Evolutionary conservation across 2,113 vertebrate species (phyloP).

Genomic region (Nothobranchius furzeri): DNA sequence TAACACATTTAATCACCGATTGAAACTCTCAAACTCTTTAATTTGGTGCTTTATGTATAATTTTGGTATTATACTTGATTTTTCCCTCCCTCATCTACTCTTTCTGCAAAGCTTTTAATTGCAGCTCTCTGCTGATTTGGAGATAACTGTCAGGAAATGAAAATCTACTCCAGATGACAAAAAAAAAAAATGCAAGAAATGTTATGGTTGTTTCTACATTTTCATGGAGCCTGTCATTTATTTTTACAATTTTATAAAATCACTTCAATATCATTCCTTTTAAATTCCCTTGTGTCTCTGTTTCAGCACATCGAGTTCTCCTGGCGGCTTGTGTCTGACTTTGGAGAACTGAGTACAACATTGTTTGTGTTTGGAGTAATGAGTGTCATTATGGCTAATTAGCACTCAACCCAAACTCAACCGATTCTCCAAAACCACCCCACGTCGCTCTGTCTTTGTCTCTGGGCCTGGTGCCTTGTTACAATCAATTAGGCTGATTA

Average conservation of each 20-base stretch:
- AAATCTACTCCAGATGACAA: constrained; percentile 93
- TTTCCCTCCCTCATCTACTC: neutral
- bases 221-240: constrained; percentile 6
- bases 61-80: neutral
- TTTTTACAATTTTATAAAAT: constrained; percentile 6
- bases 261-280: constrained; percentile 53
- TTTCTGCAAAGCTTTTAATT: constrained; percentile 84
- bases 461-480: constrained; percentile 70
- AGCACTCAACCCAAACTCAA: constrained; percentile 69
- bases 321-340: constrained; percentile 39
- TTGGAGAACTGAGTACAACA: constrained; percentile 63
- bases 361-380: constrained; percentile 75
- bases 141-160: constrained; percentile 91
- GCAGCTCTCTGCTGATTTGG: constrained; percentile 86
- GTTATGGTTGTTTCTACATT: neutral
- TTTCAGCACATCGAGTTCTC: constrained; percentile 42
- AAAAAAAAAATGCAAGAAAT: neutral
- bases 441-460: constrained; percentile 50
- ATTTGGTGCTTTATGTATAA: neutral
- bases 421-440: constrained; percentile 59
- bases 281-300: constrained; percentile 49
- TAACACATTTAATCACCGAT: neutral
- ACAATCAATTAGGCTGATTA: constrained; percentile 80
- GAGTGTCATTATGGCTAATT: constrained; percentile 77
- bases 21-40: neutral